Base-by-base conservation (phyloP, 2,113 vertebrate species). In the Eira barbara region DNA sequence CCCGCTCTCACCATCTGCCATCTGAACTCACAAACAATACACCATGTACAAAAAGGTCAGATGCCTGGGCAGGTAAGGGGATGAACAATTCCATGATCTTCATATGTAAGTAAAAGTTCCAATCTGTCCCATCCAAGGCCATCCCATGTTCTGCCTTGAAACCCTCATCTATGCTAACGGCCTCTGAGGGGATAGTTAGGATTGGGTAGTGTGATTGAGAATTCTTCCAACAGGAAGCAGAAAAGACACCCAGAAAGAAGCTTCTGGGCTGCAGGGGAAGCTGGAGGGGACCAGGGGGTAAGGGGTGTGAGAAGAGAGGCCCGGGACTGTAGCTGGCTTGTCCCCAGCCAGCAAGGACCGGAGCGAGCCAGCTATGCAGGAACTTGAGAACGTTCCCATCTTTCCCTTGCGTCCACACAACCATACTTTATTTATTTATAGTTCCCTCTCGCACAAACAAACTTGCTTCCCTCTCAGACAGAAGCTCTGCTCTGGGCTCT, bases 361-460 rank as follows among this genome's bases (percentile, higher is more conserved):
- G 39, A 93, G 69, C 6, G 29, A 96, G 84, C 87, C 73, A 61
- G 73, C 93, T 93, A 78, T 7, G 12, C 25, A 74, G 83, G 94
- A 96, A 96, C 80, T 93, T 12, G 52, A 57, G 71, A 21, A 55
- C 1, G 2, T 95, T 84, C 74, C 82, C 42, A 71, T 88, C 92
- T 93, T 83, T 59, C 55, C 79, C 80, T 80, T 27, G 31, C 2
- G 1, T 91, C 93, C 95, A 91, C 39, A 57, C 23, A 74, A 61
- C 73, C 55, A 23, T 85, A 83, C 71, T 94, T 31, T 94, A 45
- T 95, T 96, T 96, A 97, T 92, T 96, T 97, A 97, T 94, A 92
- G 95, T 82, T 31, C 74, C 47, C 95, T 76, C 89, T 93, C 89
- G 89, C 83, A 79, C 89, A 91, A 94, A 97, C 79, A 96, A 74